Conservation (phyloP, 2,113 vertebrate genomes). For the Tupaia tana region DNA sequence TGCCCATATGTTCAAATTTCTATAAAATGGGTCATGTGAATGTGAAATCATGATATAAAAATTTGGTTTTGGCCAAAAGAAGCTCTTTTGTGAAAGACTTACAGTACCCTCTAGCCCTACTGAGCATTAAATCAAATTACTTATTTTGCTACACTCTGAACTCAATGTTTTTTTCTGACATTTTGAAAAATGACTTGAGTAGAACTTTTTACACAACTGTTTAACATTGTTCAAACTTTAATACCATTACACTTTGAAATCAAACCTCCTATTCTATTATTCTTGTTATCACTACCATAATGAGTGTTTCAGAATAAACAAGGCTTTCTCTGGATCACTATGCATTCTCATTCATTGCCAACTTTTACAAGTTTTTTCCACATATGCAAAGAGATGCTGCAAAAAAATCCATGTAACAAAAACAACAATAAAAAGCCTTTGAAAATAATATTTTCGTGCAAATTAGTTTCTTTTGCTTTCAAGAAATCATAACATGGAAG, state of each 20-base stretch:
- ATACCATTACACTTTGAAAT: conserved; percentile 42
- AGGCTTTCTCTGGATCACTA: conserved; percentile 8
- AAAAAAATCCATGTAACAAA: not conserved
- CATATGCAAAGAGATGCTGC: not conserved
- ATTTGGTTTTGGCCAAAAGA: conserved; percentile 20
- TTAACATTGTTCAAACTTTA: conserved; percentile 31
- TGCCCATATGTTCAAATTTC: conserved; percentile 53
- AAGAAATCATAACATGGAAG: not conserved
- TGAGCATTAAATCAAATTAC: conserved; percentile 12
- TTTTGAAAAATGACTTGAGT: conserved; percentile 56
- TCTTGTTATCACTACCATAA: conserved; percentile 19
- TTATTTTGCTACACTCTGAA: conserved; percentile 30
- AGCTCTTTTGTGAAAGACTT: conserved; percentile 51
- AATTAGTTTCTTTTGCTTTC: not conserved
- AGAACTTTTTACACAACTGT: conserved; percentile 49
- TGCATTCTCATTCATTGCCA: not conserved
- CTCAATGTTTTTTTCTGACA: not conserved
- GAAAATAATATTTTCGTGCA: conserved; percentile 23
- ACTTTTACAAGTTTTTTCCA: conserved; percentile 28
- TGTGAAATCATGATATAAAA: conserved; percentile 46
- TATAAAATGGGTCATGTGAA: conserved; percentile 29
- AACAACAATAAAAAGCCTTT: not conserved
- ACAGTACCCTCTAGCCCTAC: not conserved
- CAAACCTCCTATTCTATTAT: conserved; percentile 34
- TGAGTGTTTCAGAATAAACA: conserved; percentile 17